Conservation (phyloP, 2,797 vertebrate species). For the Pelochelys cantorii region DNA sequence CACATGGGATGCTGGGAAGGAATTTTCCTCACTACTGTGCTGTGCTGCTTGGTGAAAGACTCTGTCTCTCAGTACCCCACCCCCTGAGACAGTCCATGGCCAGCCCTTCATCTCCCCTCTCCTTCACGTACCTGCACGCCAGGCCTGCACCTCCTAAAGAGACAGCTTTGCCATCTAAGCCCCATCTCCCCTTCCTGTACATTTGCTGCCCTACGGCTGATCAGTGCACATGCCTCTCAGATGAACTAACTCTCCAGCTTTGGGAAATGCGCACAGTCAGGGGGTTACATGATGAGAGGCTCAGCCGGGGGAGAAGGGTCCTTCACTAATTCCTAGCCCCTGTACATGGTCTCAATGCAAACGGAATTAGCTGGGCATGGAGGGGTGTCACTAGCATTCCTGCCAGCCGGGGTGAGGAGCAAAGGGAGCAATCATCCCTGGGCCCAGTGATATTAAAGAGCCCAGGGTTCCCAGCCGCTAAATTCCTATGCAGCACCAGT, state of each 20-base stretch:
- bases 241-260: not conserved
- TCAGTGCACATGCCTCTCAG: not conserved
- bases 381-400: too few species aligned
- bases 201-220: not conserved
- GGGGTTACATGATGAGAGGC: rapidly evolving
- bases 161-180: not conserved
- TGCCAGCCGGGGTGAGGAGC: too few species aligned
- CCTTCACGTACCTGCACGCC: not conserved
- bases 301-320: not conserved
- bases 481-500: too few species aligned
- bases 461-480: too few species aligned
- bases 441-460: too few species aligned
- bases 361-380: rapidly evolving
- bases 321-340: not conserved
- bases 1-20: not conserved
- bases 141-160: not conserved
- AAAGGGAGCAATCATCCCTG: too few species aligned
- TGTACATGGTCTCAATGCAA: not conserved
- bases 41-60: not conserved
- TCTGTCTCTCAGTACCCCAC: not conserved
- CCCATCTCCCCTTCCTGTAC: not conserved
- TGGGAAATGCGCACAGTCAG: not conserved
- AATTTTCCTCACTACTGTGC: not conserved
- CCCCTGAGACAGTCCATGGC: not conserved
- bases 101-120: not conserved